Percentiles rank a stretch among this genome's conserved stretches.
These are phyloP conservation scores for Thera obeliscata DNA, from an alignment of 2,888 invertebrate species.

Conservation along the genomic window DNA sequence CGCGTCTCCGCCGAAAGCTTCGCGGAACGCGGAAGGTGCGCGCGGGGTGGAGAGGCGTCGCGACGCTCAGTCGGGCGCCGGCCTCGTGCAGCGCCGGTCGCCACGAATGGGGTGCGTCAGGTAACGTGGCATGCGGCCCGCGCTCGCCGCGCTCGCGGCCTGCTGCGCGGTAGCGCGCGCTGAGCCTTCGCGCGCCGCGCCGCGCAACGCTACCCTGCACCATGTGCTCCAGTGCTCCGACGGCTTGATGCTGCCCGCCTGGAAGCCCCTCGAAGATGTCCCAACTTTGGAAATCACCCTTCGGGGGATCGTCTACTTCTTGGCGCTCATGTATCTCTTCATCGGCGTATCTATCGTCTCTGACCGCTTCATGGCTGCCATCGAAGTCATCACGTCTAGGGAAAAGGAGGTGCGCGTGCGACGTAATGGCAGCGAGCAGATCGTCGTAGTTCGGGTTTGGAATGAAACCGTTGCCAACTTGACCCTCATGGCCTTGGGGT, in stretches of 20 bases:
- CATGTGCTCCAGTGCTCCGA: constrained; percentile 87
- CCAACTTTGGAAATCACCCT: constrained; percentile 90
- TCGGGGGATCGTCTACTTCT: constrained; percentile 95
- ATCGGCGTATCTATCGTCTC: constrained; percentile 99
- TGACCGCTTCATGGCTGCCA: constrained; percentile 99
- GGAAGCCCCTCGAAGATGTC: constrained; percentile 93
- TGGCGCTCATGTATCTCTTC: constrained; percentile 96
- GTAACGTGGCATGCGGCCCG: constrained; percentile 80
- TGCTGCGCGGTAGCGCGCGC: constrained; percentile 77
- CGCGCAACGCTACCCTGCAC: constrained; percentile 69
- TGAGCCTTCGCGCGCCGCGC: constrained; percentile 68
- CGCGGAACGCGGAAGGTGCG: constrained; percentile 39
- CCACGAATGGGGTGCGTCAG: constrained; percentile 64
- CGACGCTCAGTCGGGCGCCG: constrained; percentile 80
- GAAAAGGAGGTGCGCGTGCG: constrained; percentile 97
- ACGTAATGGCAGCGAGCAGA: constrained; percentile 94
- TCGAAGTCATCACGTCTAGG: constrained; percentile 99
- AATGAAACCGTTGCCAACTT: constrained; percentile 99
- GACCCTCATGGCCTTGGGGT: constrained; percentile 99
- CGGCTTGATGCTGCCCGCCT: constrained; percentile 94
- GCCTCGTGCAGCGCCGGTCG: constrained; percentile 79
- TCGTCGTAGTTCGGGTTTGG: constrained; percentile 97
- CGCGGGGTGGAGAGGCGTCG: constrained; percentile 55
- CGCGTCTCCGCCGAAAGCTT: constrained; percentile 37
- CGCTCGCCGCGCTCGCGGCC: constrained; percentile 76